These are phyloP conservation scores for Parotocinclus haroldoi DNA, from an alignment of 2,797 vertebrate species.

Conservation along the genomic window DNA sequence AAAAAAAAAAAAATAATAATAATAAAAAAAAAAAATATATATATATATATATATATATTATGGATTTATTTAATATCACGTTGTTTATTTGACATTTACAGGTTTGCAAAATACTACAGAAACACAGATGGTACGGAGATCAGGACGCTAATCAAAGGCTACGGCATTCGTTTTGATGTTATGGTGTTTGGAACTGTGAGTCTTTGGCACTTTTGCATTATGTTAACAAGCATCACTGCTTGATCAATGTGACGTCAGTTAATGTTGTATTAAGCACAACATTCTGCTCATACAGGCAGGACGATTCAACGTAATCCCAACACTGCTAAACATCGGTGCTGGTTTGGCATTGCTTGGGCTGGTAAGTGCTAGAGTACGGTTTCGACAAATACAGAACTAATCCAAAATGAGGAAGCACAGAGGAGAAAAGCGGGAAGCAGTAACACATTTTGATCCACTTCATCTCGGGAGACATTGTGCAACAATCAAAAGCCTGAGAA, in stretches of 20 bases:
- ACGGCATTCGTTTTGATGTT: constrained; percentile 84
- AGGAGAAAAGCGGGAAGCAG: neutral
- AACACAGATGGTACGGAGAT: constrained; percentile 61
- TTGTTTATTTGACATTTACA: constrained; percentile 42
- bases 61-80: neutral
- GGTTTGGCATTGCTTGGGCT: constrained; percentile 77
- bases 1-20: no score
- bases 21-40: constrained; percentile 19
- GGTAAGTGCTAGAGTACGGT: constrained; percentile 65
- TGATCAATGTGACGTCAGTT: no score
- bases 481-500: no score
- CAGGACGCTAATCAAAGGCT: constrained; percentile 81
- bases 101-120: constrained; percentile 77
- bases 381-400: neutral
- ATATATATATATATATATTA: neutral
- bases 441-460: neutral
- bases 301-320: constrained; percentile 73
- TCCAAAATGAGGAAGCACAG: neutral
- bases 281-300: constrained; percentile 66
- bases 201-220: neutral
- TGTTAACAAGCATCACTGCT: no score
- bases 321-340: constrained; percentile 82
- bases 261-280: neutral
- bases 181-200: constrained; percentile 82
- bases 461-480: no score